Conservation (phyloP, 2,797 vertebrate genomes). For the Anas flavirostris region DNA sequence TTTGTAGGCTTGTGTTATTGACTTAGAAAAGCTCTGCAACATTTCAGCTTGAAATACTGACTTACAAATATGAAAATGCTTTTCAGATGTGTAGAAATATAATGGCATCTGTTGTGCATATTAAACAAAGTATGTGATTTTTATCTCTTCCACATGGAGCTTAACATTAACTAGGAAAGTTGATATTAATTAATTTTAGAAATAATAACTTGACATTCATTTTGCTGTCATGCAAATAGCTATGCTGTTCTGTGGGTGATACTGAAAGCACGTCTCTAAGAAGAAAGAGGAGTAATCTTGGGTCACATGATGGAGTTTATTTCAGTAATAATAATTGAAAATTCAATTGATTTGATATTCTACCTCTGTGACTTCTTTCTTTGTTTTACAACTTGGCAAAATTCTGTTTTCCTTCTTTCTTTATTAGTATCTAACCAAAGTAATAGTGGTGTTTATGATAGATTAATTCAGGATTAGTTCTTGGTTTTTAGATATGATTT, state of each 20-base stretch:
- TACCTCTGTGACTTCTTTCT: neutral
- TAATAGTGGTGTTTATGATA: neutral
- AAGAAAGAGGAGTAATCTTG: neutral
- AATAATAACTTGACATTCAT: conserved; percentile 55
- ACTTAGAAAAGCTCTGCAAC: conserved; percentile 51
- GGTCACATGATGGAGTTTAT: neutral
- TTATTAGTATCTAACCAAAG: neutral
- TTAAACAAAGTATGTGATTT: conserved; percentile 72
- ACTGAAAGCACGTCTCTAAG: neutral
- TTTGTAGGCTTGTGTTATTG: conserved; percentile 72
- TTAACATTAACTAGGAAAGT: conserved; percentile 57
- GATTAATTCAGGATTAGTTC: neutral
- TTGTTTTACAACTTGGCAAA: neutral
- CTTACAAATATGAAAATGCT: conserved; percentile 64
- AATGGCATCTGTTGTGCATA: conserved; percentile 75
- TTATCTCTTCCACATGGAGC: conserved; percentile 64
- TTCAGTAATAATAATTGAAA: conserved; percentile 12
- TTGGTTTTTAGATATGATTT: neutral
- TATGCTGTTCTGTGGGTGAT: neutral
- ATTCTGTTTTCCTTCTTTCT: neutral
- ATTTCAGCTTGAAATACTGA: conserved; percentile 71
- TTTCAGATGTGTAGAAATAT: conserved; percentile 68
- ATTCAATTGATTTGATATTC: neutral
- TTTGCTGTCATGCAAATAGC: conserved; percentile 30
- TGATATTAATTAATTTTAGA: conserved; percentile 75